phyloP scores from a whole-genome alignment of 2,797 vertebrate species.

The Poeciliopsis gracilis region DNA sequence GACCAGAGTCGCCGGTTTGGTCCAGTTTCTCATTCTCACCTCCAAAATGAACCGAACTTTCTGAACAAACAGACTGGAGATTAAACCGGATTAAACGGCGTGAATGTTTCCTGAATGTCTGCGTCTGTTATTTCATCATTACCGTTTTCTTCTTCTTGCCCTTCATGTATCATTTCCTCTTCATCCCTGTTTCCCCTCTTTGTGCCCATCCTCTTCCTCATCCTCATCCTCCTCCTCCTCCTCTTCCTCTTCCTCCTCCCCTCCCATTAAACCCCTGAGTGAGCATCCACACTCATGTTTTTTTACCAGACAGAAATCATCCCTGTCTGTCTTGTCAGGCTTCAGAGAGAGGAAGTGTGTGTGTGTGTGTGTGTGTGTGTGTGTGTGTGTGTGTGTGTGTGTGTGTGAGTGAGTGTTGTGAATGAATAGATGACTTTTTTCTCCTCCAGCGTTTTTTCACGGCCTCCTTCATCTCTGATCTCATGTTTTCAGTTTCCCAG shows the following conservation, averaged over 20 bases:
- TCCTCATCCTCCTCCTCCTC: constrained; percentile 31
- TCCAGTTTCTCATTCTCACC: no score
- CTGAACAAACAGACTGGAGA: no score
- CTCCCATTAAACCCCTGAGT: constrained; percentile 57
- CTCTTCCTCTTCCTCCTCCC: constrained; percentile 28
- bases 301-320: constrained; percentile 62
- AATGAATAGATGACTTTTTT: constrained; percentile 58
- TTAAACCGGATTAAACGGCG: background rate
- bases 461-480: constrained; percentile 28
- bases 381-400: constrained; percentile 21
- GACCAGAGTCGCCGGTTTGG: no score
- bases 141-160: no score
- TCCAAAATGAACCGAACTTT: no score
- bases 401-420: constrained; percentile 25
- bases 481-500: constrained; percentile 28
- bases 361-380: constrained; percentile 21
- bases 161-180: background rate
- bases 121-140: background rate
- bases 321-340: constrained; percentile 60
- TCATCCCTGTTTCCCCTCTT: background rate
- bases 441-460: constrained; percentile 35
- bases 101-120: background rate
- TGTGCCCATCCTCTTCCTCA: constrained; percentile 22
- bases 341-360: constrained; percentile 45
- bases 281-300: constrained; percentile 48